Conservation (phyloP, 2,888 invertebrate genomes). For the Plebejus anna region DNA sequence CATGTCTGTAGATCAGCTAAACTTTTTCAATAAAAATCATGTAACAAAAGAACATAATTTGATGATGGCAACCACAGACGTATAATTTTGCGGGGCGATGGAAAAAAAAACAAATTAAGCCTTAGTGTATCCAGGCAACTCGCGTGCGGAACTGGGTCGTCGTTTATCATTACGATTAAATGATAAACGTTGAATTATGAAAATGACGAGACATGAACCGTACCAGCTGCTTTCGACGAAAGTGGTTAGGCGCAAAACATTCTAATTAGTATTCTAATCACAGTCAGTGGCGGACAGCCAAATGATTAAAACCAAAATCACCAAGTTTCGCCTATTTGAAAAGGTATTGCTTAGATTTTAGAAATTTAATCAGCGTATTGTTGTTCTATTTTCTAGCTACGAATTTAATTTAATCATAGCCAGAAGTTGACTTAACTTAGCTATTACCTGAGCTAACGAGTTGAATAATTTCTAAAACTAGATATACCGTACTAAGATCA, state of each 20-base stretch:
- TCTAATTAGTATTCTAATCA: slow-evolving; percentile 17
- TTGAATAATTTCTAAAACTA: too few relatives aligned
- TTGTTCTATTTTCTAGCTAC: too few relatives aligned
- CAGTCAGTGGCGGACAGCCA: background rate
- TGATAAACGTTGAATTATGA: slow-evolving; percentile 62
- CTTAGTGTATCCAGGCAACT: slow-evolving; percentile 44
- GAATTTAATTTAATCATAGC: too few relatives aligned
- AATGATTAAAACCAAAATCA: background rate
- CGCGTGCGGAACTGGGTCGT: slow-evolving; percentile 66
- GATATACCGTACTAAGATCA: too few relatives aligned
- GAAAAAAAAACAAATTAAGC: slow-evolving; percentile 39
- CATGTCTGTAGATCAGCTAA: background rate
- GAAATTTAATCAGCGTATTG: background rate
- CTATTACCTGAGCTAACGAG: too few relatives aligned
- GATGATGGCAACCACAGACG: background rate
- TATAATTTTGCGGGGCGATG: slow-evolving; percentile 17
- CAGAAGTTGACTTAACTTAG: too few relatives aligned
- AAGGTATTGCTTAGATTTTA: background rate
- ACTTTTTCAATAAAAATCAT: slow-evolving; percentile 4
- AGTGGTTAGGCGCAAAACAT: slow-evolving; percentile 18
- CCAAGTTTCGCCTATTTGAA: background rate
- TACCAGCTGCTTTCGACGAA: background rate
- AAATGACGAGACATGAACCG: slow-evolving; percentile 38
- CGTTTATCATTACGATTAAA: slow-evolving; percentile 56
- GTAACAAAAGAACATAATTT: background rate